Percentiles rank a stretch among this genome's conserved stretches.
Evolutionary conservation across 2,888 invertebrate genomes (phyloP).

Genomic region (Acleris holmiana): DNA sequence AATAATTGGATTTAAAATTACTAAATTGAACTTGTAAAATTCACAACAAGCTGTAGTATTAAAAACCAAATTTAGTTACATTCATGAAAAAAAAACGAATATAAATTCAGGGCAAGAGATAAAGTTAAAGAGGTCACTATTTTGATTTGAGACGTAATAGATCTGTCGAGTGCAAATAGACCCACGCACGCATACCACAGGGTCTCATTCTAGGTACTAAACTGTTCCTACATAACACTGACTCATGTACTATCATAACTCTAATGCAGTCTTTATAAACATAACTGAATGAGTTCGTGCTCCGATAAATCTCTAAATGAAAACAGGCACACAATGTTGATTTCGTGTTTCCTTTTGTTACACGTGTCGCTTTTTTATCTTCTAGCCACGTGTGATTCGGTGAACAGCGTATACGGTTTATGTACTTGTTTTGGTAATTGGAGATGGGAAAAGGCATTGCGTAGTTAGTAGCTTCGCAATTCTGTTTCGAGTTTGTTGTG

Average conservation of each 20-base stretch:
- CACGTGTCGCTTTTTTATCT: constrained; percentile 55
- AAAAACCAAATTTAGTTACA: too few relatives aligned
- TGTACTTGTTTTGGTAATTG: constrained; percentile 4
- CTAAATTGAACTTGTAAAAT: too few relatives aligned
- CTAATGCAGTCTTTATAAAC: constrained; percentile 12
- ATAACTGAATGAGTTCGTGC: constrained; percentile 32
- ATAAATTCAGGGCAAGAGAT: too few relatives aligned
- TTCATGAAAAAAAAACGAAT: too few relatives aligned
- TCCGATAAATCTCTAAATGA: constrained; percentile 36
- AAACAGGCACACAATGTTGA: constrained; percentile 48
- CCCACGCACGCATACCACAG: neutral
- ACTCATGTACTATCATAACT: constrained; percentile 2
- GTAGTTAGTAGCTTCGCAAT: neutral
- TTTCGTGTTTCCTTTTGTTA: constrained; percentile 43
- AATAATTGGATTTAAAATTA: too few relatives aligned
- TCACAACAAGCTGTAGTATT: too few relatives aligned
- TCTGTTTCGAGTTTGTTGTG: too few relatives aligned
- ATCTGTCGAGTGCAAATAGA: neutral
- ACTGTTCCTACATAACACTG: neutral
- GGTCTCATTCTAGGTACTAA: neutral
- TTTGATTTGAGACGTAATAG: neutral
- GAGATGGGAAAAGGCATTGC: neutral
- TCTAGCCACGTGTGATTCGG: constrained; percentile 37
- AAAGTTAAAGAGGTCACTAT: neutral
- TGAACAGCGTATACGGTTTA: constrained; percentile 6